Base-by-base conservation (phyloP, 1,140 invertebrate genomes). In the Drosophila pseudoananassae region DNA sequence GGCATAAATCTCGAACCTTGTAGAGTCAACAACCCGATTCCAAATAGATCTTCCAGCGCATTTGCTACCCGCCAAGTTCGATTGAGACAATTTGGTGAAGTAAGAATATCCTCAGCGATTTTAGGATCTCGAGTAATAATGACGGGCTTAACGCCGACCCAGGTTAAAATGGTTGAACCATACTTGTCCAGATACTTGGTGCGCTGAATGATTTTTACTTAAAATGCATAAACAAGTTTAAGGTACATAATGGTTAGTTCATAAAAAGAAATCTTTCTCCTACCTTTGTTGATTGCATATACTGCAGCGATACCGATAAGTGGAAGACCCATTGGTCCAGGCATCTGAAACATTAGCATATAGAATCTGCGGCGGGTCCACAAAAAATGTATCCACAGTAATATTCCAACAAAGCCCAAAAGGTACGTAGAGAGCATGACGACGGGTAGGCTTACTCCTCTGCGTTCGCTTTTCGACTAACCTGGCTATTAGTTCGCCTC, bases 101-200 rank as follows among this genome's bases (percentile, higher is more conserved):
- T 76, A 6, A 90, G 31, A 33, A 74, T 43, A 20, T 85, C 81
- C 47, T 74, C 69, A 1, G 56, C 43, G 9, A 80, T 14, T 6
- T 59, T 43, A 3, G 87, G 81, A 8, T 90, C 87, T 31, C 47
- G 43, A 0, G 76, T 61, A n/a, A 85, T 17, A 4, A 89, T 20
- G 15, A 64, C 15, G 0, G 87, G 81, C n/a, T 23, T 27, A 0
- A 71, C 58, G 0, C 81, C 87, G 6, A 89, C 23, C 87, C 87
- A 90, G 0, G 49, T 33, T 12, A 82, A 49, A 6, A 66, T 71
- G 0, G 54, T 50, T 23, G 53, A 27, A 3, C 84, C 84, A 47
- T 76, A 84, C 31, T 61, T 65, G 10, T 50, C 12, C 4, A 57
- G 8, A 29, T 14, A 45, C 23, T 63, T 69, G 14, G 29, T 23